A percentile compares a stretch with the other conserved stretches of the same genome.
These are phyloP conservation scores for Sciurus carolinensis DNA, from an alignment of 2,797 vertebrate genomes.

Conservation along the genomic window DNA sequence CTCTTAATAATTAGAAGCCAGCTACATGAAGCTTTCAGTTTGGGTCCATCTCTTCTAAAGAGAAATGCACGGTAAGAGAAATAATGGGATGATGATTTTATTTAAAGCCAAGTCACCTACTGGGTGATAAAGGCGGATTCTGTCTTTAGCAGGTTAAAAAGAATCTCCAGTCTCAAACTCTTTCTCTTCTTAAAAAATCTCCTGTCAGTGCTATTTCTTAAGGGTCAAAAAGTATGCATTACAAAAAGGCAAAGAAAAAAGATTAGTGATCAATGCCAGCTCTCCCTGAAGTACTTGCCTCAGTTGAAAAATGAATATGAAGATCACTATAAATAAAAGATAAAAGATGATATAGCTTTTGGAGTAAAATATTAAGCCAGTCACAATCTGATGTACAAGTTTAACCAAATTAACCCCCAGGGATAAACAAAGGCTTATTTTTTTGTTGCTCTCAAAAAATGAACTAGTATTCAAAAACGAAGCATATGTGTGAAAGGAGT, in stretches of 20 bases:
- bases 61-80: conserved; percentile 57
- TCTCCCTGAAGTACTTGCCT: conserved; percentile 75
- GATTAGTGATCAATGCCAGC: conserved; percentile 75
- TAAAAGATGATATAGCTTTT: conserved; percentile 84
- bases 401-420: conserved; percentile 83
- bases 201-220: conserved; percentile 70
- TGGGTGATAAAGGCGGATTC: conserved; percentile 47
- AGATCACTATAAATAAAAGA: conserved; percentile 86
- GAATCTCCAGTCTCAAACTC: conserved; percentile 60
- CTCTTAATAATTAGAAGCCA: conserved; percentile 69
- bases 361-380: conserved; percentile 86
- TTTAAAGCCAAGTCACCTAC: conserved; percentile 56
- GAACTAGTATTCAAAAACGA: background rate
- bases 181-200: conserved; percentile 46
- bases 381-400: conserved; percentile 80
- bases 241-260: conserved; percentile 73
- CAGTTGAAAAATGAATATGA: conserved; percentile 87
- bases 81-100: conserved; percentile 58
- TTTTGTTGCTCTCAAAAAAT: conserved; percentile 84
- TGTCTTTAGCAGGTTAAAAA: conserved; percentile 70
- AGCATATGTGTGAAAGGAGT: conserved; percentile 41
- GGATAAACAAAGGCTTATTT: conserved; percentile 78
- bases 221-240: conserved; percentile 76
- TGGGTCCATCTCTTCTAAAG: background rate
- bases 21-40: conserved; percentile 3